Evolutionary conservation across 2,888 invertebrate genomes (phyloP), one percentile per base, ranked within the genome.

Genomic region (Oxyteleia sp.): DNA sequence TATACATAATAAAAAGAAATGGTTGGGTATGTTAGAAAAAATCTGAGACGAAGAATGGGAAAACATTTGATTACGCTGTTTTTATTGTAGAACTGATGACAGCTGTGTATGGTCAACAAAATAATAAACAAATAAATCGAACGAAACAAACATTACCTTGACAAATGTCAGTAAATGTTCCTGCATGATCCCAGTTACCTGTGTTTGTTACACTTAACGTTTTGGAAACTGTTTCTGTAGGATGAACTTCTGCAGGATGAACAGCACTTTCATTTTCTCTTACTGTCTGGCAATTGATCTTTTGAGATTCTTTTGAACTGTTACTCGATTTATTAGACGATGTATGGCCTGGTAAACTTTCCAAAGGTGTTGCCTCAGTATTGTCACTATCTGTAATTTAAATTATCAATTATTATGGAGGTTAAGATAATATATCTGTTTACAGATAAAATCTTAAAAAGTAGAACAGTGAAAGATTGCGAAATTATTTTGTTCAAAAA

Each of bases 341-440:
- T 23, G 82, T 84, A 57, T 89, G 84, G 35, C 90, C 90, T 13
- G 93, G 93, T 78, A 93, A 87, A 84, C 89, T 91, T 85, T 92
- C 91, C 26, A 91, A 79, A 0, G 89, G 90, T 10, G 92, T 93
- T 26, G 92, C 88, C 82, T 93, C 92, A 26, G 89, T 71, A 11
- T 86, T 89, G 49, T 90, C 85, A 23, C 83, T 86, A 74, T 74
- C 86, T 84, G 71, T 61, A 84, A 72, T 49, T 68, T 18, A 26
- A 1, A 45, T 29, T 29, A 35, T 23, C 5, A 16, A 29, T 26
- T 78, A 78, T 87, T 85, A 26, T n/a, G n/a, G n/a, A n/a, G n/a
- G n/a, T n/a, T n/a, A n/a, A n/a, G n/a, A n/a, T n/a, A n/a, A n/a
- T n/a, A n/a, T n/a, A n/a, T n/a, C n/a, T n/a, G n/a, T n/a, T n/a